Evolutionary conservation across 2,797 vertebrate genomes (phyloP), one percentile per base, ranked within the genome.

Genomic region (Prionace glauca): DNA sequence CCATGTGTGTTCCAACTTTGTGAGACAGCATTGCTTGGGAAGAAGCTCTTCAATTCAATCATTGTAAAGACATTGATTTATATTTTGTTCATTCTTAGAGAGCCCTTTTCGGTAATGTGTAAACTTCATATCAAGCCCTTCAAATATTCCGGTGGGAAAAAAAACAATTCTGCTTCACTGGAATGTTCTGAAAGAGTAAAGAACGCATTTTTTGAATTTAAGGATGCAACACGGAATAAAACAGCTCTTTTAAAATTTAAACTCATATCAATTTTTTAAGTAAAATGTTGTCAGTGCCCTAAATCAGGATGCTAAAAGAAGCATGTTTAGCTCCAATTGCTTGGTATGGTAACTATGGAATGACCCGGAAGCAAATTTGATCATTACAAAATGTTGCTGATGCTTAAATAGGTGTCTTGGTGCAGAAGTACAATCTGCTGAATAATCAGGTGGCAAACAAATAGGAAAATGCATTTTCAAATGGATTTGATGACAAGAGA

Each of bases 91-190:
- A 92, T 69, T 69, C 90, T 90, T 32, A 62, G 65, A 67, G 16
- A 22, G 24, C 0, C 81, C 60, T 91, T 62, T 90, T 90, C 5
- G 29, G 56, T 56, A 90, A 18, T 67, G 67, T 67, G 62, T 41
- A n/a, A 92, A 36, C 32, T 92, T 92, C 90, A 69, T 12, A 67
- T 36, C 18, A 92, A 67, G 1, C n/a, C 62, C 90, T 92, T 24
- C 32, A 92, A 92, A 92, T 84, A 92, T 8, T 92, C n/a, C 41
- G 62, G 62, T 92, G 62, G 50, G 41, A 92, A 92, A 90, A 32
- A 36, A 92, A 69, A 14, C 1, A 67, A 62, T 60, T 56, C 14
- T 67, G 62, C 62, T 92, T 92, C 18, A 24, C 2, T 69, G n/a
- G 29, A 69, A 67, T 67, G 18, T 14, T 69, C 18, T 92, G 16